Base-by-base conservation (phyloP, 2,888 invertebrate species). In the Netelia melanura region DNA sequence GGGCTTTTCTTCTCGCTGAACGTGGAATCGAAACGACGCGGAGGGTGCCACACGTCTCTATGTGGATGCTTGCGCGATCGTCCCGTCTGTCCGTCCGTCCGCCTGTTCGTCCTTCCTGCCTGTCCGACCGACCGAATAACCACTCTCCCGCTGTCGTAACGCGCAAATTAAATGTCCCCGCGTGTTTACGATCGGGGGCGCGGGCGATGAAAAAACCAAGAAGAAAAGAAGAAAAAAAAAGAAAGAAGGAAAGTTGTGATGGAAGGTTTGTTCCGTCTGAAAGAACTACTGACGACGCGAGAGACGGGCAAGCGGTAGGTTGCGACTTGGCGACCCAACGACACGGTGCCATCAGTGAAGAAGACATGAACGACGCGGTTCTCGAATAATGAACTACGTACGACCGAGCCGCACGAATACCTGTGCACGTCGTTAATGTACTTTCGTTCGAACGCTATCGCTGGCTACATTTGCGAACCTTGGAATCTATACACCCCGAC, bases 91-190 rank as follows among this genome's bases (percentile, higher is more conserved):
- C 30, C 48, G 48, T 48, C 14, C 48, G 48, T 48, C 48, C 43
- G 48, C 11, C 48, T 14, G 48, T 48, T 14, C 11, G 48, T 48
- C 48, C 10, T 10, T 48, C 30, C 30, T 30, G 5, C 30, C 30
- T 30, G 30, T 30, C n/a, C 56, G 25, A 6, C 14, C 64, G 38
- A 38, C 64, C 64, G n/a, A 64, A 64, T 64, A 64, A 64, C 64
- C 38, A 64, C 38, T 64, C 64, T 64, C 38, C 64, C 25, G 30
- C 64, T 64, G 84, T 81, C 84, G 84, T 84, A 84, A 81, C 84
- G 84, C 84, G 84, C 76, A 84, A 84, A 84, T 84, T 84, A 84
- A 83, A 84, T 84, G 81, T 84, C 84, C 81, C 84, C 75, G 81
- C 84, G 84, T 84, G 84, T 84, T 84, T 84, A 84, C 84, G 84